Evolutionary conservation across 1,140 invertebrate species (phyloP).

Genomic region (Hormaphis cornu): DNA sequence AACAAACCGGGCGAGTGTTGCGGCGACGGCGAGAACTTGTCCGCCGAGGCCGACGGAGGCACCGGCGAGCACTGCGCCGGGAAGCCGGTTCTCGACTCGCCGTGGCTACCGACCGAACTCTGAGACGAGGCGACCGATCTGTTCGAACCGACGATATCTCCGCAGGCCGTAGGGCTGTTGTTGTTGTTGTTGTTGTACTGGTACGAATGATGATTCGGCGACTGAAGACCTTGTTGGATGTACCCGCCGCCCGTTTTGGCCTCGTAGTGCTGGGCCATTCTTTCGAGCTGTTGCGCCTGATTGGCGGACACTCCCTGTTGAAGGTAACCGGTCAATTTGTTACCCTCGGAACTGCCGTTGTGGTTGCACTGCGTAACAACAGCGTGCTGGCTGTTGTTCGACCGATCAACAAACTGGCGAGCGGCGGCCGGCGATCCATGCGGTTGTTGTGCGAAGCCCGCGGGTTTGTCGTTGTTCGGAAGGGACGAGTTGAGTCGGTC

Average conservation of each 20-base stretch:
- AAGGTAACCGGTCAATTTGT: not conserved
- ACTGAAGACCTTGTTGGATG: not conserved
- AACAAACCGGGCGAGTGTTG: not conserved
- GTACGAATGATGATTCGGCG: not conserved
- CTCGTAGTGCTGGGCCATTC: constrained; percentile 18
- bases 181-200: not conserved
- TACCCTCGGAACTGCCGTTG: not conserved
- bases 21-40: not conserved
- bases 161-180: not conserved
- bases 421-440: too few relatives aligned
- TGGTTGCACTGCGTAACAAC: not conserved
- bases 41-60: not conserved
- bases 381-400: too few relatives aligned
- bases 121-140: not conserved
- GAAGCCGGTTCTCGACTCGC: not conserved
- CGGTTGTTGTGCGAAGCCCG: too few relatives aligned
- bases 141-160: too few relatives aligned
- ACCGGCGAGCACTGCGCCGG: not conserved
- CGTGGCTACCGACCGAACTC: not conserved
- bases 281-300: constrained; percentile 9
- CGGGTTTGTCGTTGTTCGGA: too few relatives aligned
- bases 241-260: not conserved
- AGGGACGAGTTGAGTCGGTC: not conserved
- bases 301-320: constrained; percentile 11
- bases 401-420: too few relatives aligned